Conservation (phyloP, 2,797 vertebrate species). For the Rachycentron canadum region DNA sequence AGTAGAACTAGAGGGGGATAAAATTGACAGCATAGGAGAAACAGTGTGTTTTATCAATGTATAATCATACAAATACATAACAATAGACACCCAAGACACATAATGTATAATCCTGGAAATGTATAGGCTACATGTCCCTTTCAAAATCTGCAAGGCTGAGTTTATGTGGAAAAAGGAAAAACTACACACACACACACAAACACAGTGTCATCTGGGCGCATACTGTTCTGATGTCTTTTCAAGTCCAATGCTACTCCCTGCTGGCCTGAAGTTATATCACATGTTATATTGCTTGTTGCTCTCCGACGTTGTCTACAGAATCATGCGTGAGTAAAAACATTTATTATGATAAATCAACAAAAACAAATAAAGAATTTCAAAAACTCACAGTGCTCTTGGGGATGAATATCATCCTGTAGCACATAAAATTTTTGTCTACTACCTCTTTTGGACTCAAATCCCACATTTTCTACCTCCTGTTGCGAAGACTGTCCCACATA, state of each 20-base stretch:
- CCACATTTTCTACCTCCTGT: slow-evolving; percentile 50
- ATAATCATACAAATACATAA: background rate
- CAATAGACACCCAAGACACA: background rate
- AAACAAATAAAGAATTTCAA: background rate
- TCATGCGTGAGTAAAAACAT: background rate
- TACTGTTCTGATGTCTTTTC: background rate
- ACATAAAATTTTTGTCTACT: slow-evolving; percentile 46
- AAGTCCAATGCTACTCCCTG: slow-evolving; percentile 62
- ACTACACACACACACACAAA: too few species aligned
- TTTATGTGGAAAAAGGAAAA: background rate
- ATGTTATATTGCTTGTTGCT: too few species aligned
- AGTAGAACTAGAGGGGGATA: too few species aligned
- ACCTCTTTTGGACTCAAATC: slow-evolving; percentile 54
- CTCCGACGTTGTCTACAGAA: background rate
- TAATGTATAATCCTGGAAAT: background rate
- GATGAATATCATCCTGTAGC: background rate
- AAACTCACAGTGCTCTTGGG: background rate
- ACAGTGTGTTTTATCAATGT: background rate
- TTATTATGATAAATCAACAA: slow-evolving; percentile 2
- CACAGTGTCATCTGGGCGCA: background rate
- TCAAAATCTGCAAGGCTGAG: background rate
- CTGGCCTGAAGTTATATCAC: slow-evolving; percentile 37
- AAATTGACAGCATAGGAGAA: too few species aligned
- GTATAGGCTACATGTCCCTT: background rate
- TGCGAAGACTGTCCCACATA: slow-evolving; percentile 50